Evolutionary conservation across 2,113 vertebrate genomes (phyloP), one percentile per base, ranked within the genome.

Genomic region (Stigmatopora argus): DNA sequence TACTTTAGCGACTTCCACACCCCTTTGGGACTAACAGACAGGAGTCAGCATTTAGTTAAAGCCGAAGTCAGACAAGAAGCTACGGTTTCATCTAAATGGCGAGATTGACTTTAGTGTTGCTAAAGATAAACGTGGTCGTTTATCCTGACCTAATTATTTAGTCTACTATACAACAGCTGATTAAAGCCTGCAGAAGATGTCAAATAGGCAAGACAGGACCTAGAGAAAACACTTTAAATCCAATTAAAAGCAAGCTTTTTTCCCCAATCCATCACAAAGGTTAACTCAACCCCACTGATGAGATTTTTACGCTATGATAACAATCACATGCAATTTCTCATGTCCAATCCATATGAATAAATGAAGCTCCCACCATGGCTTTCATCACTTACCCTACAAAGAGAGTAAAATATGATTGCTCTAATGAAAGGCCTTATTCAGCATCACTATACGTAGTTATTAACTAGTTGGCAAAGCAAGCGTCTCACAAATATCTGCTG

Each of bases 61-160:
- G 12, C 23, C 52, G 6, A 14, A 55, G 21, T 19, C 23, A 21
- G 21, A 53, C 51, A 53, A 53, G 21, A 26, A 55, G 12, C 12
- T 21, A 55, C 53, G 14, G 13, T 41, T 41, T 41, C 38, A 41
- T 41, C 38, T 10, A 41, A 41, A 41, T 41, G 7, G 9, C 38
- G 7, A 41, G 38, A 41, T 31, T 13, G 52, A 14, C 52, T 26
- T 7, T 55, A 26, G 21, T 31, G 53, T 6, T 15, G 26, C 23
- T 7, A 15, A 12, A 55, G 52, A 55, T 55, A 55, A 53, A 23
- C 19, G 12, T 41, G 38, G n/a, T 21, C 8, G 48, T 18, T 53
- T 53, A 21, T 53, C 52, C 52, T 55, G 52, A 26, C 52, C 53
- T 56, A 14, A 56, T 56, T 56, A 31, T 56, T 17, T 31, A 31